Evolutionary conservation across 2,888 invertebrate species (phyloP), one percentile per base, ranked within the genome.

Genomic region (Cyclophora albipunctata): DNA sequence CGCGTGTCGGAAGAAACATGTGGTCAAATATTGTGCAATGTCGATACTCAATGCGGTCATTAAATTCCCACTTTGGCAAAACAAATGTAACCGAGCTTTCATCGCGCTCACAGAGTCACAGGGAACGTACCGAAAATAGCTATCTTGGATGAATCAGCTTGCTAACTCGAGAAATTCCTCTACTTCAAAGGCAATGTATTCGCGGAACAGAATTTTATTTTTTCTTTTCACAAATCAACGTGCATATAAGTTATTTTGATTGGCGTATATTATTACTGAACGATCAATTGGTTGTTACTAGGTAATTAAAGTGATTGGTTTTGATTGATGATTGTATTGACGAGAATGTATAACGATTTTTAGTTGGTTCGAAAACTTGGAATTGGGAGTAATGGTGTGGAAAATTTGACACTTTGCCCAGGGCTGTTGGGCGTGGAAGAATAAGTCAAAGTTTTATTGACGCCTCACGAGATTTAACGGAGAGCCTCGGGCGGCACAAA

Each of bases 11-110:
- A 78, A 69, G 76, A 75, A 81, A 84, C 85, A 85, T 84, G 80
- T 84, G 87, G 79, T 81, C 78, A 86, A 86, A 87, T 75, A 85
- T 88, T 88, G 81, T 78, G 87, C 83, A 86, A 86, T 67, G 63
- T 63, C 62, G 59, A 65, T 48, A 50, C 51, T 53, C 45, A 48
- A 54, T 72, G 68, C 66, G 66, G 70, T 63, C 73, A 73, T 78
- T 82, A 79, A 67, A 64, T 73, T 70, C 64, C 60, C 53, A 65
- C 63, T 62, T 62, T 60, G 61, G 69, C 70, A 69, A 77, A 79
- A 75, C 78, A 75, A 78, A 78, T 73, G 72, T 64, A 68, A 70
- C 73, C 71, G 59, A 63, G 67, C 76, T 75, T 78, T 79, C 72
- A 73, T 73, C 75, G 71, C 76, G 71, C 66, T 58, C 64, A 57